Percentiles rank a stretch among this genome's conserved stretches.
phyloP scores from a whole-genome alignment of 2,888 invertebrate genomes.

The Stomorhina lunata region DNA sequence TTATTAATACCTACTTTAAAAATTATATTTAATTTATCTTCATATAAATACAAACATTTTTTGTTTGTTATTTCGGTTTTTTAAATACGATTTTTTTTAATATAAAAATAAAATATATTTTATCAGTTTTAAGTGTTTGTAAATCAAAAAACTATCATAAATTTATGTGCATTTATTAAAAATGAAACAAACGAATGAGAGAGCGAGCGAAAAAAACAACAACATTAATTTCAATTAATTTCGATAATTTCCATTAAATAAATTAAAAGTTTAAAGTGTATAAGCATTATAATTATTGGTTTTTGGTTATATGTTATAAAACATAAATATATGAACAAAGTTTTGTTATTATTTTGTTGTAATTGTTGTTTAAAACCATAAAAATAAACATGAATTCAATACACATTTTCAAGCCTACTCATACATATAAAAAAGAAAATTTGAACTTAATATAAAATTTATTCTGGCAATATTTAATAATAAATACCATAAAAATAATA shows the following conservation, averaged over 20 bases:
- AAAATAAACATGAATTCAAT: conserved; percentile 35
- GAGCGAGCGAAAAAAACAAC: conserved; percentile 13
- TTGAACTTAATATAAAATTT: conserved; percentile 1
- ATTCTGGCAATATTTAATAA: conserved; percentile 42
- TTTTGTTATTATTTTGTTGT: conserved; percentile 8
- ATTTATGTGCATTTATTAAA: conserved; percentile 51
- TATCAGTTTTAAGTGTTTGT: conserved; percentile 45
- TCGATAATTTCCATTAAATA: conserved; percentile 65
- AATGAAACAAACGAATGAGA: too few relatives aligned
- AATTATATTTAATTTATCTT: conserved; percentile 37
- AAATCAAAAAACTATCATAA: conserved; percentile 41
- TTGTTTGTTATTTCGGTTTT: background rate
- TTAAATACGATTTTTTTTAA: background rate
- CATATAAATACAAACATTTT: background rate
- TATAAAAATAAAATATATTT: background rate
- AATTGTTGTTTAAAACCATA: conserved; percentile 30
- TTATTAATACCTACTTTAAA: background rate
- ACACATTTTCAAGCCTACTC: too few relatives aligned
- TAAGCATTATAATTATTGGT: conserved; percentile 65
- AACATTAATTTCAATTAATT: conserved; percentile 67
- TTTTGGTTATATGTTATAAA: conserved; percentile 45
- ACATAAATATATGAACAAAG: background rate
- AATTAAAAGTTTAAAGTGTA: conserved; percentile 66
- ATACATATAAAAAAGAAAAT: conserved; percentile 6
- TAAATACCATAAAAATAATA: conserved; percentile 59